These are phyloP conservation scores for Xanthia icteritia DNA, from an alignment of 2,888 invertebrate genomes.

Conservation along the genomic window DNA sequence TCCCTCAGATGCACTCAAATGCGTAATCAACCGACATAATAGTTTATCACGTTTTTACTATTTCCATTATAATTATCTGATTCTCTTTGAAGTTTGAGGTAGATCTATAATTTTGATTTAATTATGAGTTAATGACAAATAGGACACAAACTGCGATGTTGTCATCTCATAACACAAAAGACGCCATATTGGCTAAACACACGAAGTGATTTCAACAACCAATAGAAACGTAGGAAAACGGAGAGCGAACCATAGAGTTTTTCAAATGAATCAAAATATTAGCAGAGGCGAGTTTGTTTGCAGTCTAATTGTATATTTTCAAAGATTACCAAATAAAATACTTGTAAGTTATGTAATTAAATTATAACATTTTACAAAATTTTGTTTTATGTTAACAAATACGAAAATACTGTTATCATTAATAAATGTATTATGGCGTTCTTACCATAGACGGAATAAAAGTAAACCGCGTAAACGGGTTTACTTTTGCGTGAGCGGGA, in stretches of 20 bases:
- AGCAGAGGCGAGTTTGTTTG: slow-evolving; percentile 7
- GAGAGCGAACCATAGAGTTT: slow-evolving; percentile 66
- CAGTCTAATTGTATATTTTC: background rate
- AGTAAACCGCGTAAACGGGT: slow-evolving; percentile 23
- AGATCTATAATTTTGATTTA: slow-evolving; percentile 79
- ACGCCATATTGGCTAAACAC: slow-evolving; percentile 89
- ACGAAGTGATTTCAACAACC: slow-evolving; percentile 68
- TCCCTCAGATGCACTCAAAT: slow-evolving; percentile 80
- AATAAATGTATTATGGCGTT: background rate
- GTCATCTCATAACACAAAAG: slow-evolving; percentile 90
- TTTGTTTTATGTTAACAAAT: too few species aligned
- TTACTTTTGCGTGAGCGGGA: slow-evolving; percentile 29
- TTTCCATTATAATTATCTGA: slow-evolving; percentile 76
- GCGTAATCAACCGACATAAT: slow-evolving; percentile 68
- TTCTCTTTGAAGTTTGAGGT: slow-evolving; percentile 85
- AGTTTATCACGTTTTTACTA: slow-evolving; percentile 73
- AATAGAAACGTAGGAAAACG: slow-evolving; percentile 57
- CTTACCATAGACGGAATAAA: slow-evolving; percentile 31
- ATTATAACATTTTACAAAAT: background rate
- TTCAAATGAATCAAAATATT: slow-evolving; percentile 29
- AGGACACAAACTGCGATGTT: slow-evolving; percentile 90
- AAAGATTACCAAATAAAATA: background rate
- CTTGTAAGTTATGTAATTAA: background rate
- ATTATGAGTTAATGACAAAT: slow-evolving; percentile 83
- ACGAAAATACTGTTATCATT: background rate